A percentile compares a stretch with the other conserved stretches of the same genome.
Evolutionary conservation across 35 echinoderm and acorn worm species (phyloP).

Genomic region (Lytechinus pictus): DNA sequence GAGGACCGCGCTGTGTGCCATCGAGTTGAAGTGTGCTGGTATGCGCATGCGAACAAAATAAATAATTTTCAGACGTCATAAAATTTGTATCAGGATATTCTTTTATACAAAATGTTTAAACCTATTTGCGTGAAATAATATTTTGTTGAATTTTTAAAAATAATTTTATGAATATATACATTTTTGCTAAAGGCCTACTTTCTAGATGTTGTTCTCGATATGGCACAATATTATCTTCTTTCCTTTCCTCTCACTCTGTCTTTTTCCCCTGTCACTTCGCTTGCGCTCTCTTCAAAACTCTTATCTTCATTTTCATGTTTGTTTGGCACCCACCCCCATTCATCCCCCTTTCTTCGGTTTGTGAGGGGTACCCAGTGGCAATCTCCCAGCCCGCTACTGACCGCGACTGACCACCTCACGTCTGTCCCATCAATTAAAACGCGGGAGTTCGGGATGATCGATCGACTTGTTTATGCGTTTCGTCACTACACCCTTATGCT

Average conservation of each 20-base stretch:
- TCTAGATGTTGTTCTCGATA: too few species aligned
- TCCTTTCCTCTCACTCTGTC: not conserved
- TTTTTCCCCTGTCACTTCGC: not conserved
- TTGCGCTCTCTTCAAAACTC: not conserved
- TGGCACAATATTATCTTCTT: not conserved
- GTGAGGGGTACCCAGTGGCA: not conserved
- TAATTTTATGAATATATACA: too few species aligned
- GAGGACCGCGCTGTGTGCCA: not conserved
- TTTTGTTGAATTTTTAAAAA: too few species aligned
- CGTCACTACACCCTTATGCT: not conserved
- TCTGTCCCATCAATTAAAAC: not conserved
- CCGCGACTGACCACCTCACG: not conserved
- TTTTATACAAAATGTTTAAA: too few species aligned
- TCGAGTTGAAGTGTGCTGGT: not conserved
- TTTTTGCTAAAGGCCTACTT: too few species aligned
- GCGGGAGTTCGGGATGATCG: slow-evolving; percentile 6
- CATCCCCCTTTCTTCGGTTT: not conserved
- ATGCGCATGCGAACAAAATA: not conserved
- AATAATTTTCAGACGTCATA: not conserved
- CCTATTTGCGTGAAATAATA: too few species aligned
- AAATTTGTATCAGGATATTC: too few species aligned
- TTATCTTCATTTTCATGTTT: too few species aligned
- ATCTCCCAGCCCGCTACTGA: not conserved
- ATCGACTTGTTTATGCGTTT: not conserved
- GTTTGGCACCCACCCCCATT: not conserved